Percentiles rank a stretch among this genome's conserved stretches.
Conservation (phyloP, 1,140 invertebrate species). For the Apocrypta bakeri region DNA sequence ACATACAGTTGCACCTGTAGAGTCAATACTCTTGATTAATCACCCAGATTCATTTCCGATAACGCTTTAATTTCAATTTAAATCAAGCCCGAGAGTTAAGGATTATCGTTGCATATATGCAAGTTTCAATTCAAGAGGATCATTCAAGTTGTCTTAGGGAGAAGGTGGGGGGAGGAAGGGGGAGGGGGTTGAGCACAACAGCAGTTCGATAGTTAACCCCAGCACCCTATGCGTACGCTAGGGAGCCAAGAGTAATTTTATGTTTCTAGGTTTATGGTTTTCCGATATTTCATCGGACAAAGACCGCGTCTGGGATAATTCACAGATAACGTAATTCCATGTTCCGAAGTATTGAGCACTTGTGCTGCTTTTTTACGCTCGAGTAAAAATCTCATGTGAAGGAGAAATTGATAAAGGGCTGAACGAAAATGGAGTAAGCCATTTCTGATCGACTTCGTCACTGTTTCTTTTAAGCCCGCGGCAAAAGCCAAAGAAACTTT, state of each 20-base stretch:
- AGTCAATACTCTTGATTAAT: slow-evolving; percentile 10
- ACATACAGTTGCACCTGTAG: slow-evolving; percentile 15
- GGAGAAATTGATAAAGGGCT: neutral
- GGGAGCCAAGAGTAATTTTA: slow-evolving; percentile 27
- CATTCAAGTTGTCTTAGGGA: neutral
- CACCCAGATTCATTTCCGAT: slow-evolving; percentile 28
- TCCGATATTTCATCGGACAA: slow-evolving; percentile 49
- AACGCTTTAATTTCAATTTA: slow-evolving; percentile 41
- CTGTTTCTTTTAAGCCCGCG: too few species aligned
- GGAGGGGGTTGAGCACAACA: neutral
- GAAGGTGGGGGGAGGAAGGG: too few species aligned
- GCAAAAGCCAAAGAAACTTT: too few species aligned
- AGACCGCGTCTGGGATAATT: slow-evolving; percentile 35
- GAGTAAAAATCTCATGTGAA: slow-evolving; percentile 2
- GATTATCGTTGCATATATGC: neutral
- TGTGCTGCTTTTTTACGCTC: neutral
- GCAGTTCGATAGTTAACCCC: neutral
- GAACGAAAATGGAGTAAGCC: too few species aligned
- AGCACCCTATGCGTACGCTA: too few species aligned
- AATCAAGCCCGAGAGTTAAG: slow-evolving; percentile 26
- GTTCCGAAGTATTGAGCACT: slow-evolving; percentile 39
- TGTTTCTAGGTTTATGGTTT: slow-evolving; percentile 53
- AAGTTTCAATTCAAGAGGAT: slow-evolving; percentile 29
- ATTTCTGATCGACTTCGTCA: too few species aligned
- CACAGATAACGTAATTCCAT: slow-evolving; percentile 33